Percentiles rank a stretch among this genome's conserved stretches.
Evolutionary conservation across 2,888 invertebrate species (phyloP).

Genomic region (Eristalinus aeneus): DNA sequence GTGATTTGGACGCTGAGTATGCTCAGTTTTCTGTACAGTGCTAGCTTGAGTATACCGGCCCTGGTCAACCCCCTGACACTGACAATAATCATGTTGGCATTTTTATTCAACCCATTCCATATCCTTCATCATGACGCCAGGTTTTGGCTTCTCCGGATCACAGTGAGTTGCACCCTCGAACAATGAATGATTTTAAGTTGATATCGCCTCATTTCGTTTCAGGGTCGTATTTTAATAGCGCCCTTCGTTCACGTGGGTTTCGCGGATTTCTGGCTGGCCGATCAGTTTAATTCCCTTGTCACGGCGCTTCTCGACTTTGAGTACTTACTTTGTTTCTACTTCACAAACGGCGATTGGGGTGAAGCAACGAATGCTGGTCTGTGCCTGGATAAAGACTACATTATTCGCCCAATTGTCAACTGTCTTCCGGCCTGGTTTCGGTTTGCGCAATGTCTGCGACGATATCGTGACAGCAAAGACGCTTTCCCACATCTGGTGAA

Average conservation of each 20-base stretch:
- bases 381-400: conserved; percentile 86
- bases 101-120: conserved; percentile 95
- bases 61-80: conserved; percentile 95
- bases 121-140: conserved; percentile 95
- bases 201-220: conserved; percentile 73
- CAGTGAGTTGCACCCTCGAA: conserved; percentile 83
- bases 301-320: conserved; percentile 96
- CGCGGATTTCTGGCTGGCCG: conserved; percentile 99
- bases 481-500: conserved; percentile 98
- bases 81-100: conserved; percentile 89
- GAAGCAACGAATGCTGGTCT: conserved; percentile 83
- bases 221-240: conserved; percentile 92
- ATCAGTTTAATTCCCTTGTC: conserved; percentile 96
- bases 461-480: conserved; percentile 96
- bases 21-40: conserved; percentile 85
- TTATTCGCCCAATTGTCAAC: conserved; percentile 91
- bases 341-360: conserved; percentile 88
- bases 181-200: neutral
- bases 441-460: conserved; percentile 97
- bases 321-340: conserved; percentile 95
- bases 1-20: conserved; percentile 97
- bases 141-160: conserved; percentile 95
- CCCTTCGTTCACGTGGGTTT: conserved; percentile 97
- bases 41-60: conserved; percentile 92
- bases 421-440: conserved; percentile 98